Evolutionary conservation across 2,113 vertebrate species (phyloP).

Genomic region (Nothobranchius kuhntae): DNA sequence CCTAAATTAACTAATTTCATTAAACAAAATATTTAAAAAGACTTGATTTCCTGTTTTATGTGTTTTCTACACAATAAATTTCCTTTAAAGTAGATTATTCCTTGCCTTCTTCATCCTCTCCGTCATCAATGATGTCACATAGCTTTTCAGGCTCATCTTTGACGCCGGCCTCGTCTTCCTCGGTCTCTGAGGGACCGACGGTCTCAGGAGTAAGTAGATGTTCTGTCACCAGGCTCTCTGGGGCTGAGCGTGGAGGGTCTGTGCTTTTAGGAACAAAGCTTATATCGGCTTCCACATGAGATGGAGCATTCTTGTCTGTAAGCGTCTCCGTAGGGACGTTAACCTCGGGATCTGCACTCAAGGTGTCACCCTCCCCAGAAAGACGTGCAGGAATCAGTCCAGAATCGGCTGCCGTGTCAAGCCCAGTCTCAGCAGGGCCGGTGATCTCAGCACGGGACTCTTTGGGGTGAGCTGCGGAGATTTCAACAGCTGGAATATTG

Average conservation of each 20-base stretch:
- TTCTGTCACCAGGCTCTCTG: conserved; percentile 24
- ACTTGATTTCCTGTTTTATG: neutral
- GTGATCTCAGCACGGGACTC: conserved; percentile 25
- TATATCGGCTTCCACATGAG: conserved; percentile 34
- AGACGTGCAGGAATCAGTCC: conserved; percentile 9
- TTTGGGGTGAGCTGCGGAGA: conserved; percentile 27
- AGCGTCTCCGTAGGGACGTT: conserved; percentile 51
- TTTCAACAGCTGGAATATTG: conserved; percentile 42
- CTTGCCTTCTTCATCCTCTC: conserved; percentile 62
- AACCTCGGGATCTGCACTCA: conserved; percentile 24
- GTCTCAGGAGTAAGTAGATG: neutral
- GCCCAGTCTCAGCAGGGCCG: conserved; percentile 22
- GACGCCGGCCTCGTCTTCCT: conserved; percentile 26
- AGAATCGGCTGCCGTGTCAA: conserved; percentile 37
- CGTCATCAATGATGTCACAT: conserved; percentile 34
- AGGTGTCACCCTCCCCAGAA: conserved; percentile 16
- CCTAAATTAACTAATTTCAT: too few relatives aligned
- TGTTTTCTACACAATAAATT: neutral
- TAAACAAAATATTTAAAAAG: neutral
- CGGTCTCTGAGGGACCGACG: conserved; percentile 31
- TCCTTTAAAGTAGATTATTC: neutral
- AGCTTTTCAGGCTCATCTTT: conserved; percentile 38
- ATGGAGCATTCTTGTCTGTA: conserved; percentile 2
- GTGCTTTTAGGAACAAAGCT: conserved; percentile 23
- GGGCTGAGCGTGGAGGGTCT: conserved; percentile 13